These are phyloP conservation scores for Tachina lurida DNA, from an alignment of 2,888 invertebrate species.

Conservation along the genomic window DNA sequence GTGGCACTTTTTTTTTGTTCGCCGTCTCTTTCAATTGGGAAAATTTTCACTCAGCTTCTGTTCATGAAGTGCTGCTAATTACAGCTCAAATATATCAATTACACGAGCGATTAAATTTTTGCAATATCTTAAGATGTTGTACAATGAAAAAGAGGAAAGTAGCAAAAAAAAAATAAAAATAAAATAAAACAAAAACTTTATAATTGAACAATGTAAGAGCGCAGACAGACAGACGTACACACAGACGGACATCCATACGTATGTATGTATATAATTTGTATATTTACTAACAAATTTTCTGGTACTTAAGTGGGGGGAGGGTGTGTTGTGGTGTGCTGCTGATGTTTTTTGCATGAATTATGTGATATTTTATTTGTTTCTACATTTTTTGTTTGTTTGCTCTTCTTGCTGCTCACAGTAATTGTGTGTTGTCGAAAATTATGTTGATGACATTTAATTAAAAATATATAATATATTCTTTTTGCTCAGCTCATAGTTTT, in stretches of 20 bases:
- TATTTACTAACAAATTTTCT: conserved; percentile 51
- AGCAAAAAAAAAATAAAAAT: conserved; percentile 13
- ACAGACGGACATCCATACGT: neutral
- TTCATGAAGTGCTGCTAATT: conserved; percentile 73
- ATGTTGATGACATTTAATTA: conserved; percentile 69
- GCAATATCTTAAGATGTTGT: conserved; percentile 68
- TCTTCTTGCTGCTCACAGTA: neutral
- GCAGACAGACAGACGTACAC: neutral
- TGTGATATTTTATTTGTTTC: conserved; percentile 22
- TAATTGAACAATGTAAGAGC: conserved; percentile 34
- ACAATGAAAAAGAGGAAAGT: conserved; percentile 7
- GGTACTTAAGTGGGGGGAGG: conserved; percentile 15
- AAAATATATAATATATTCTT: conserved; percentile 29
- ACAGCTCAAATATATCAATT: conserved; percentile 74
- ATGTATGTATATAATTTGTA: conserved; percentile 21
- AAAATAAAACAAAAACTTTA: conserved; percentile 30
- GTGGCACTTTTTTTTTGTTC: conserved; percentile 26
- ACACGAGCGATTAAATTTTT: conserved; percentile 74
- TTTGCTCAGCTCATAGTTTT: neutral
- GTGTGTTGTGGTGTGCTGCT: conserved; percentile 6
- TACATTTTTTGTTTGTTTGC: neutral
- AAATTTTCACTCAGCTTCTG: conserved; percentile 56
- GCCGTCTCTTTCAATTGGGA: conserved; percentile 35
- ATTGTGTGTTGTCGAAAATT: conserved; percentile 48
- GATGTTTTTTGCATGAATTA: conserved; percentile 29